Percentiles rank a stretch among this genome's conserved stretches.
These are phyloP conservation scores for Bemisia tabaci DNA, from an alignment of 1,140 invertebrate genomes.

Conservation along the genomic window DNA sequence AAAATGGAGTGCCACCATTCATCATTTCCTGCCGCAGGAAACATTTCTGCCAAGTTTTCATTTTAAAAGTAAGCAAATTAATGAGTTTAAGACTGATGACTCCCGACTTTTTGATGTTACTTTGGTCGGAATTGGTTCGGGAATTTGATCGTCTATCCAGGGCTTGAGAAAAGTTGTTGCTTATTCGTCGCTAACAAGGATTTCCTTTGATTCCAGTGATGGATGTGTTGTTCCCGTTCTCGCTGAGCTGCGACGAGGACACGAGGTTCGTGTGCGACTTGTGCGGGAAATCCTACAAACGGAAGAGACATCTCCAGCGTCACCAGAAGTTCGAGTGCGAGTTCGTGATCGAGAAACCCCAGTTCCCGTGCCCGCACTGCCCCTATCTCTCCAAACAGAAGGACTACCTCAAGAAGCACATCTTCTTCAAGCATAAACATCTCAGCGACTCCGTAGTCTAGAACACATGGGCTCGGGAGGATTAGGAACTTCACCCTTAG, in stretches of 20 bases:
- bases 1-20: too few species aligned
- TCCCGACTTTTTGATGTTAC: too few species aligned
- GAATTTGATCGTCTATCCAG: too few species aligned
- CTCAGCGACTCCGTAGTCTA: not conserved
- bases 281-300: slow-evolving; percentile 29
- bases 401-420: slow-evolving; percentile 30
- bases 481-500: too few species aligned
- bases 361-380: slow-evolving; percentile 36
- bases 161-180: too few species aligned
- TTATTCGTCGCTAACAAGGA: too few species aligned
- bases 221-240: not conserved
- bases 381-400: slow-evolving; percentile 31
- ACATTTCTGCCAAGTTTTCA: too few species aligned
- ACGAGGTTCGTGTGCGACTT: slow-evolving; percentile 11
- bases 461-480: too few species aligned
- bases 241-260: not conserved
- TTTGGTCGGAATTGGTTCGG: too few species aligned
- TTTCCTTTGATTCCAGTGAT: not conserved
- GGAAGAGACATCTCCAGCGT: slow-evolving; percentile 31
- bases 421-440: slow-evolving; percentile 21
- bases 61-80: too few species aligned
- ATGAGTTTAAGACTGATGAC: too few species aligned
- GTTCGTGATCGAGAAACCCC: slow-evolving; percentile 31
- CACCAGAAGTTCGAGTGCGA: slow-evolving; percentile 40
- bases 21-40: too few species aligned